A percentile compares a stretch with the other conserved stretches of the same genome.
Conservation (phyloP, 2,888 invertebrate species). For the Leptinotarsa juncta region DNA sequence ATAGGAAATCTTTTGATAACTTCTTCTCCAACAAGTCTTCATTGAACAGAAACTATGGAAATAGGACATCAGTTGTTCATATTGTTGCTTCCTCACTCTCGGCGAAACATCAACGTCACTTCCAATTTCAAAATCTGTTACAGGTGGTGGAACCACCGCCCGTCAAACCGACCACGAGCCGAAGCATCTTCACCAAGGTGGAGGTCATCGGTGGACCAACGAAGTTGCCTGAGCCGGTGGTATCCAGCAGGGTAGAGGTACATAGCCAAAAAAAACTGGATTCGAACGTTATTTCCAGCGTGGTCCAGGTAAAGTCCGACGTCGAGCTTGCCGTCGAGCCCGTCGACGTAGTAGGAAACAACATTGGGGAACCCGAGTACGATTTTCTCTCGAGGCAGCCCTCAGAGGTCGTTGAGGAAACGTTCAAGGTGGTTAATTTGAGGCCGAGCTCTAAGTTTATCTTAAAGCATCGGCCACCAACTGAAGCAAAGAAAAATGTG, state of each 20-base stretch:
- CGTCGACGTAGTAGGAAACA: constrained; percentile 69
- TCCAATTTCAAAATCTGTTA: constrained; percentile 24
- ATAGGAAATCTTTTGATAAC: no score
- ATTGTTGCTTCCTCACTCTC: no score
- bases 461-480: constrained; percentile 67
- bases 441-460: constrained; percentile 75
- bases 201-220: constrained; percentile 59
- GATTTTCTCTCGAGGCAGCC: constrained; percentile 88
- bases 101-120: no score
- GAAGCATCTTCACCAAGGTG: constrained; percentile 59
- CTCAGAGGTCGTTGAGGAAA: constrained; percentile 86
- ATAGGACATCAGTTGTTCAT: no score
- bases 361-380: constrained; percentile 78
- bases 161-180: constrained; percentile 24
- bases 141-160: constrained; percentile 40
- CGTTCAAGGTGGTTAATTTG: constrained; percentile 82
- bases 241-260: constrained; percentile 70
- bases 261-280: constrained; percentile 36
- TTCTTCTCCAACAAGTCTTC: no score
- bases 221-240: constrained; percentile 59
- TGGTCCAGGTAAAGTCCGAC: constrained; percentile 60
- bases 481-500: constrained; percentile 60
- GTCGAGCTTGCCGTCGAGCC: constrained; percentile 75
- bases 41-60: no score
- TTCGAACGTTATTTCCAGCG: constrained; percentile 59